phyloP scores from a whole-genome alignment of 1,140 invertebrate species.

The Ceratina japonica region DNA sequence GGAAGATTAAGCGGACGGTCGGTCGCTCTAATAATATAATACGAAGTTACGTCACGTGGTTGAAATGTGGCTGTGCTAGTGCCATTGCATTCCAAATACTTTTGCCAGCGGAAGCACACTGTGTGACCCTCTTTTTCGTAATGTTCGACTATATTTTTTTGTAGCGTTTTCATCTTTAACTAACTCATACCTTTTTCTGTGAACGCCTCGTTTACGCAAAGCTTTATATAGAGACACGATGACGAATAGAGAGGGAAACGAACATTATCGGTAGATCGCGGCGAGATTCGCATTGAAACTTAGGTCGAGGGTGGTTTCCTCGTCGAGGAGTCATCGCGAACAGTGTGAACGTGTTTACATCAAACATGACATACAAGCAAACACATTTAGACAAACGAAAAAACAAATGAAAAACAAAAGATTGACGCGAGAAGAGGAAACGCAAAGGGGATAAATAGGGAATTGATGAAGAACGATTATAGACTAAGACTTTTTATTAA shows the following conservation, averaged over 20 bases:
- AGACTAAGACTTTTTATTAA: constrained; percentile 47
- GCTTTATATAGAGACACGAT: constrained; percentile 19
- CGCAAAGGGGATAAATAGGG: constrained; percentile 27
- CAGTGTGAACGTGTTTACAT: constrained; percentile 39
- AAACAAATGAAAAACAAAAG: not conserved
- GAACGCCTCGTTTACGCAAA: constrained; percentile 35
- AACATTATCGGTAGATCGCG: constrained; percentile 3
- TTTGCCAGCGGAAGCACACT: constrained; percentile 48
- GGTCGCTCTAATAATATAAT: constrained; percentile 52
- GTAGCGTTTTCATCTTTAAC: constrained; percentile 43
- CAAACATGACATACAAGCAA: constrained; percentile 1
- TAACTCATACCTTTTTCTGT: constrained; percentile 22
- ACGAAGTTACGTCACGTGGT: constrained; percentile 47
- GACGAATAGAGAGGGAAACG: not conserved
- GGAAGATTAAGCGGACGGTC: constrained; percentile 43
- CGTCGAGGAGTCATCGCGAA: not conserved
- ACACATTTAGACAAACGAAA: not conserved
- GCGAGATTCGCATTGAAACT: constrained; percentile 16
- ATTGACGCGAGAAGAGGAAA: constrained; percentile 12
- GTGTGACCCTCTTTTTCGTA: constrained; percentile 39
- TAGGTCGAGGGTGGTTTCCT: not conserved
- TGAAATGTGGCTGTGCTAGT: constrained; percentile 58
- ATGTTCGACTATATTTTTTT: constrained; percentile 37
- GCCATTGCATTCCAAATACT: constrained; percentile 67
- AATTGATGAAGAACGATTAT: constrained; percentile 42